Evolutionary conservation across 2,888 invertebrate genomes (phyloP).

Genomic region (Hypercompe scribonia): DNA sequence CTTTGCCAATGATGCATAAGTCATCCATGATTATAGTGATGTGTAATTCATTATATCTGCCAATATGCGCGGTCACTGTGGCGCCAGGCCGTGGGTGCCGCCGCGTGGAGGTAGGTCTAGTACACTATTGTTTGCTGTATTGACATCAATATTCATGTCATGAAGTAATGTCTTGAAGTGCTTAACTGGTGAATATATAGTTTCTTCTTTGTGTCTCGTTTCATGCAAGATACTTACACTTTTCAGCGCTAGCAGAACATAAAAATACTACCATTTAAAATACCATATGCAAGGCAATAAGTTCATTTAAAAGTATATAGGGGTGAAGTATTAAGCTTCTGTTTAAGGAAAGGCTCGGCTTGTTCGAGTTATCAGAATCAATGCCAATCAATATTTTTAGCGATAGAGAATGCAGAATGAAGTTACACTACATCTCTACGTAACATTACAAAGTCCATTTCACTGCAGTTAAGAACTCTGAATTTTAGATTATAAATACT

Average conservation of each 20-base stretch:
- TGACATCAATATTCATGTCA: conserved; percentile 5
- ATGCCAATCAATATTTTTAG: no score
- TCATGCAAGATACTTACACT: not conserved
- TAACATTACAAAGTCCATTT: no score
- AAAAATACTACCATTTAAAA: not conserved
- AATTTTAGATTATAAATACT: not conserved
- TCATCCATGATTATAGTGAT: not conserved
- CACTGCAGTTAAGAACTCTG: no score
- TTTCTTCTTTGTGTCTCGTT: not conserved
- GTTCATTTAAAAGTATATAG: not conserved
- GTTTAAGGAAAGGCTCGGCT: no score
- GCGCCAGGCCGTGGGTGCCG: not conserved
- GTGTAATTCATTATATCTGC: not conserved
- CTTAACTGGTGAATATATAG: not conserved
- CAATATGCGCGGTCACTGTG: not conserved
- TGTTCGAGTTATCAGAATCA: no score
- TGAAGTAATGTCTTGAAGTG: not conserved
- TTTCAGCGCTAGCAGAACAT: not conserved
- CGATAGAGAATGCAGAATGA: no score
- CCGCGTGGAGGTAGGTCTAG: not conserved
- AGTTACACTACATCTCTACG: no score
- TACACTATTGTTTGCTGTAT: conserved; percentile 4
- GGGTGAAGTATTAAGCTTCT: no score
- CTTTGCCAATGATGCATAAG: not conserved
- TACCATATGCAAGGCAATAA: not conserved